Percentiles rank a stretch among this genome's conserved stretches.
phyloP scores from a whole-genome alignment of 1,140 invertebrate species.

The Copidosoma floridanum region DNA sequence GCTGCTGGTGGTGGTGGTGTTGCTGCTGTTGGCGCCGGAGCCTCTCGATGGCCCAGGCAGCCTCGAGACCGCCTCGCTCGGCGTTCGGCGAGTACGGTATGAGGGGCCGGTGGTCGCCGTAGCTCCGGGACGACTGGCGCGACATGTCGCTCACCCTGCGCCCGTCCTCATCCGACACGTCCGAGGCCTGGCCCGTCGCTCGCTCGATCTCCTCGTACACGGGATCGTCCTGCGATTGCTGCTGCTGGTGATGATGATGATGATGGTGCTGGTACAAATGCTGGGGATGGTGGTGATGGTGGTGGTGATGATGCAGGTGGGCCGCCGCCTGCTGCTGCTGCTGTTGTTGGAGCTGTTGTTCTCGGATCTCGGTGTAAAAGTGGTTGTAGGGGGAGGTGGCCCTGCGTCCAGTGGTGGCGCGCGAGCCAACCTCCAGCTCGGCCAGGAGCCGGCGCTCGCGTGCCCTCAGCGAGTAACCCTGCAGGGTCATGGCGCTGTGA shows the following conservation, averaged over 20 bases:
- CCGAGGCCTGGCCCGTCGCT: constrained; percentile 64
- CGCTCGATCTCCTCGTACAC: constrained; percentile 81
- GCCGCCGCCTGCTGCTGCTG: constrained; percentile 45
- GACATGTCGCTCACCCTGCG: constrained; percentile 76
- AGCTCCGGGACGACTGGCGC: constrained; percentile 73
- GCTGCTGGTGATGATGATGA: constrained; percentile 38
- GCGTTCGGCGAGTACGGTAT: constrained; percentile 68
- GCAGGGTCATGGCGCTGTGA: constrained; percentile 55
- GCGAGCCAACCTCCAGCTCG: constrained; percentile 26
- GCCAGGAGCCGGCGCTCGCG: constrained; percentile 42
- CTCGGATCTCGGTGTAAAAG: constrained; percentile 65
- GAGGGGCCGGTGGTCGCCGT: constrained; percentile 76
- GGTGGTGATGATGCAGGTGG: constrained; percentile 38
- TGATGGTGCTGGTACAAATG: constrained; percentile 34
- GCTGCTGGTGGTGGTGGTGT: constrained; percentile 50
- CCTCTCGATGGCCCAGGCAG: constrained; percentile 14
- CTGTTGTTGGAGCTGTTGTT: constrained; percentile 48
- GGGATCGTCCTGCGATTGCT: constrained; percentile 64
- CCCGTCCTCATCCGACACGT: constrained; percentile 76
- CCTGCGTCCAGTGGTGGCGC: constrained; percentile 39
- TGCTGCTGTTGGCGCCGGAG: constrained; percentile 49
- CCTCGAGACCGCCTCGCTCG: constrained; percentile 54
- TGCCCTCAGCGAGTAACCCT: constrained; percentile 43
- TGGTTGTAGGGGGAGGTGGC: constrained; percentile 63
- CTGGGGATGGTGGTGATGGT: constrained; percentile 40